Conservation (phyloP, 2,113 vertebrate genomes). For the Gobiocypris rarus region DNA sequence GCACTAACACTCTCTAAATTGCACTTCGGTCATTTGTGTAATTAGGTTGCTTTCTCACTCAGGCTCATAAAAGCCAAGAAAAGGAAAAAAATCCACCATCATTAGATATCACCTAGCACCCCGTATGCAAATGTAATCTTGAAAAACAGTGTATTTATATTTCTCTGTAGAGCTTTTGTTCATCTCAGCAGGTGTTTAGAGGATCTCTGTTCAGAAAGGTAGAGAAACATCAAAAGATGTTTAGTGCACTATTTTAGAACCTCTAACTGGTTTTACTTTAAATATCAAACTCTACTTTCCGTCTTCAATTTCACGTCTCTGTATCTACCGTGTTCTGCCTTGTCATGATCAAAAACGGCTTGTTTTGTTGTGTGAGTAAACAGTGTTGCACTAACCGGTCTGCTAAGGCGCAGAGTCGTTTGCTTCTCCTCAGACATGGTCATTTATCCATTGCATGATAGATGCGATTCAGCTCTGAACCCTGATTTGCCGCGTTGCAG, state of each 20-base stretch:
- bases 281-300: neutral
- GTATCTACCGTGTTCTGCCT: neutral
- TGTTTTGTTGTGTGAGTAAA: constrained; percentile 7
- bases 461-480: constrained; percentile 65
- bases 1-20: constrained; percentile 12
- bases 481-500: constrained; percentile 64
- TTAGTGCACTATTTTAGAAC: neutral
- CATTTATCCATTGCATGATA: constrained; percentile 68
- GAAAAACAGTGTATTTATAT: constrained; percentile 8
- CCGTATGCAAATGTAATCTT: constrained; percentile 27
- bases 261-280: constrained; percentile 1
- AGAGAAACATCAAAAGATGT: neutral
- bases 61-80: constrained; percentile 2
- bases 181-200: constrained; percentile 17
- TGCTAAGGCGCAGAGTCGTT: neutral
- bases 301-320: neutral
- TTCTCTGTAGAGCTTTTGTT: neutral
- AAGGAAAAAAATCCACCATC: constrained; percentile 12
- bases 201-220: neutral
- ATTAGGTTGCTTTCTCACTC: constrained; percentile 43
- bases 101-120: neutral
- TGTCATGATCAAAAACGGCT: constrained; percentile 21
- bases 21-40: constrained; percentile 21
- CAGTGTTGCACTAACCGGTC: constrained; percentile 11
- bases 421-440: constrained; percentile 35